Conservation (phyloP, 2,113 vertebrate genomes). For the Scomber japonicus region DNA sequence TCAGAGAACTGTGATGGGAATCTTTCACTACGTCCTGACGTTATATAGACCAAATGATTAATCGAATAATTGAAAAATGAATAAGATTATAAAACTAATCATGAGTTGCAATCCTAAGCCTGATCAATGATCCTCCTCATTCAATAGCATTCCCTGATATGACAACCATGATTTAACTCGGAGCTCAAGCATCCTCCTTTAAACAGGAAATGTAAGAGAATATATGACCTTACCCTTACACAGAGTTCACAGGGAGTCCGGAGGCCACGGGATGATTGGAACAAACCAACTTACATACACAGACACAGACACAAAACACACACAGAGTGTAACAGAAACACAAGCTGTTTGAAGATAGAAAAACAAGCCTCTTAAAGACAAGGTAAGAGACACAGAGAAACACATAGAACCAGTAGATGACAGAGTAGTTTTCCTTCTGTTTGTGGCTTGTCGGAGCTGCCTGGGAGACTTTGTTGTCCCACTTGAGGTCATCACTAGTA, state of each 20-base stretch:
- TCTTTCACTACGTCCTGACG: no score
- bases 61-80: neutral
- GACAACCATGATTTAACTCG: conserved; percentile 32
- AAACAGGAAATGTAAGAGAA: conserved; percentile 71
- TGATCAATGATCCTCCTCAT: neutral
- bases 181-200: conserved; percentile 28
- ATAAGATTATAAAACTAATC: neutral
- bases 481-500: conserved; percentile 35
- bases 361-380: neutral
- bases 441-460: conserved; percentile 22
- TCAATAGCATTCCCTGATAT: conserved; percentile 33
- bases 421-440: conserved; percentile 46
- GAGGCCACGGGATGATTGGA: conserved; percentile 18
- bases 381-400: conserved; percentile 20
- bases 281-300: conserved; percentile 2
- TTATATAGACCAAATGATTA: neutral
- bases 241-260: conserved; percentile 14
- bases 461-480: conserved; percentile 23
- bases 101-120: neutral
- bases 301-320: neutral
- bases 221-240: conserved; percentile 52
- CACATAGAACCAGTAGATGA: conserved; percentile 39
- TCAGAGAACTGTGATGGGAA: neutral
- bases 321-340: neutral
- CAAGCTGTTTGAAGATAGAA: conserved; percentile 1